These are phyloP conservation scores for Xestia sexstrigata DNA, from an alignment of 2,888 invertebrate species.

Conservation along the genomic window DNA sequence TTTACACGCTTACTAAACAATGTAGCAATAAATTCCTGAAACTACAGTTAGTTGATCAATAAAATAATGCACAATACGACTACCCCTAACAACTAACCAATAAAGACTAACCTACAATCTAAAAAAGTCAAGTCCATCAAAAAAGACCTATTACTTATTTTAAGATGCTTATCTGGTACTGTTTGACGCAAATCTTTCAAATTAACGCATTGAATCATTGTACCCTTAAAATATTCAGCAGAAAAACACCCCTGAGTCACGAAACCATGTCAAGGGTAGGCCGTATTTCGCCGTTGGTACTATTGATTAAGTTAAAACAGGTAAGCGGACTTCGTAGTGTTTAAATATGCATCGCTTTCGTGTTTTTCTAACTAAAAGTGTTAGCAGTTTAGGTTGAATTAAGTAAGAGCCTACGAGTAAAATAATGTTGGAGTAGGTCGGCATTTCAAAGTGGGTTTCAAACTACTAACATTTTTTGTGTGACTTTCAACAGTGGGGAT, in stretches of 20 bases:
- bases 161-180: conserved; percentile 53
- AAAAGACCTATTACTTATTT: conserved; percentile 20
- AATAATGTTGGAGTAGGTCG: conserved; percentile 3
- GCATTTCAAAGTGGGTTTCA: background rate
- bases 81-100: background rate
- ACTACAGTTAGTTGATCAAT: background rate
- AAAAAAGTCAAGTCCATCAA: conserved; percentile 2
- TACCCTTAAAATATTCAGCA: conserved; percentile 71
- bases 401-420: conserved; percentile 1
- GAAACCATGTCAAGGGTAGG: conserved; percentile 74
- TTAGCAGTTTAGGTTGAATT: background rate
- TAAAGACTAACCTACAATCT: conserved; percentile 9
- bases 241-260: conserved; percentile 72
- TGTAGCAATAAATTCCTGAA: background rate
- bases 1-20: background rate
- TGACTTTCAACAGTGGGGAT: background rate
- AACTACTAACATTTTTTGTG: background rate
- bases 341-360: conserved; percentile 40
- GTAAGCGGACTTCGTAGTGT: conserved; percentile 14
- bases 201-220: conserved; percentile 60
- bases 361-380: conserved; percentile 5
- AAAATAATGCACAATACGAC: background rate
- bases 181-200: conserved; percentile 51
- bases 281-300: conserved; percentile 25
- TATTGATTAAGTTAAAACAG: conserved; percentile 55